Conservation (phyloP, 2,113 vertebrate genomes). For the Nycticryphes semicollaris region DNA sequence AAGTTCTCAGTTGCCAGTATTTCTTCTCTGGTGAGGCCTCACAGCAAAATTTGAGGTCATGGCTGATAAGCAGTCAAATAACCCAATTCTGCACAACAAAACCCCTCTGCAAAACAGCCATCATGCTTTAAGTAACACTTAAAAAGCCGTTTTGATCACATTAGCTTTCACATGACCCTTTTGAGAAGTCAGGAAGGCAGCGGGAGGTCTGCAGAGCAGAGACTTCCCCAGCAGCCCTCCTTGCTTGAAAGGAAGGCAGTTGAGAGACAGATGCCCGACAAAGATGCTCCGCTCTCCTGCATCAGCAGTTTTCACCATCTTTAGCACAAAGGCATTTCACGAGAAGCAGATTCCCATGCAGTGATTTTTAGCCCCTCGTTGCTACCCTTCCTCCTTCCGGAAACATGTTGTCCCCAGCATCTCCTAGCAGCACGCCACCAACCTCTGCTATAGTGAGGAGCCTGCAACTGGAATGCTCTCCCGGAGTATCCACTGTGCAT, state of each 20-base stretch:
- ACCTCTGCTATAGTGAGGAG: background rate
- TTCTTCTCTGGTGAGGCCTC: background rate
- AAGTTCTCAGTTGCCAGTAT: background rate
- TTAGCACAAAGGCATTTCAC: background rate
- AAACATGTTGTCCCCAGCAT: background rate
- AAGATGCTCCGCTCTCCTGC: background rate
- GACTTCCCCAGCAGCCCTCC: background rate
- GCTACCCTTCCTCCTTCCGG: background rate
- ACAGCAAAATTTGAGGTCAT: background rate
- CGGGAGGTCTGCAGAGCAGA: background rate
- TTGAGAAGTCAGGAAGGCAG: constrained; percentile 44
- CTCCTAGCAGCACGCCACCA: background rate
- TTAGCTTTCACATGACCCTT: constrained; percentile 39
- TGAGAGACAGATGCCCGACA: constrained; percentile 26
- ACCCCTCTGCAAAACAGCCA: background rate
- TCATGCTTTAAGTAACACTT: background rate
- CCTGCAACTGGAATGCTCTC: background rate
- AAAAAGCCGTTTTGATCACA: constrained; percentile 27
- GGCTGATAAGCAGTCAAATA: background rate
- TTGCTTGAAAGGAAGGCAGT: constrained; percentile 5
- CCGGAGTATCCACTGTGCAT: accelerated
- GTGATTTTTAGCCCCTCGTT: background rate
- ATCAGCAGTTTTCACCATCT: constrained; percentile 38
- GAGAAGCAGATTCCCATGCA: background rate
- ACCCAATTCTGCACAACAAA: background rate